A percentile compares a stretch with the other conserved stretches of the same genome.
Conservation (phyloP, 1,140 invertebrate species). For the Theocolax elegans region DNA sequence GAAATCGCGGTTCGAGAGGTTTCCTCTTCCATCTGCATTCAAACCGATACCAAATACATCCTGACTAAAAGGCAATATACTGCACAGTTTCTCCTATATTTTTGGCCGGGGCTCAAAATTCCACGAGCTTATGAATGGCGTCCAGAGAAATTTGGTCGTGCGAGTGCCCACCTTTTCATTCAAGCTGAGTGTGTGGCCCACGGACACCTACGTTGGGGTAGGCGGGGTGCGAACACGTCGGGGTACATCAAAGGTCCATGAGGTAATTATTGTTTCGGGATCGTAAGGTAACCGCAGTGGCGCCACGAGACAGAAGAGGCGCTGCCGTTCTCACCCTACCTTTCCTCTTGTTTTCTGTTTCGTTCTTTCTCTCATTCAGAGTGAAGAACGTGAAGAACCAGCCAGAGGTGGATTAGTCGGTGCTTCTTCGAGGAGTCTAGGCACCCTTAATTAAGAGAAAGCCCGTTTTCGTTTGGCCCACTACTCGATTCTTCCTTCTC, state of each 20-base stretch:
- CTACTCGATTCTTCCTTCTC: slow-evolving; percentile 54
- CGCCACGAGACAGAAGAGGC: slow-evolving; percentile 55
- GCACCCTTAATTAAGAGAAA: slow-evolving; percentile 63
- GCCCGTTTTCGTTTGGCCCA: slow-evolving; percentile 50
- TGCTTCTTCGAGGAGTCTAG: slow-evolving; percentile 1
- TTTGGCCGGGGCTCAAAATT: too few relatives aligned
- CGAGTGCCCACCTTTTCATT: slow-evolving; percentile 33
- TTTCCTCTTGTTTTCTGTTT: slow-evolving; percentile 25
- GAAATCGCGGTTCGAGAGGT: slow-evolving; percentile 5
- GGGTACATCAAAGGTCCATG: slow-evolving; percentile 62
- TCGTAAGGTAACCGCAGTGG: slow-evolving; percentile 51
- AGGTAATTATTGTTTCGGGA: slow-evolving; percentile 66
- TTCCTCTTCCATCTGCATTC: too few relatives aligned
- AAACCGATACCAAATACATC: too few relatives aligned
- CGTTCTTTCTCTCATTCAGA: background rate
- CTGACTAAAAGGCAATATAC: too few relatives aligned
- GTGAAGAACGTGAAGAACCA: too few relatives aligned
- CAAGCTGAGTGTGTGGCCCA: slow-evolving; percentile 44
- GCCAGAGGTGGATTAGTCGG: slow-evolving; percentile 18
- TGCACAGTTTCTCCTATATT: too few relatives aligned
- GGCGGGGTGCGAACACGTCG: slow-evolving; percentile 63
- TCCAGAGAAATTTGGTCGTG: background rate
- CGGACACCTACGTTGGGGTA: slow-evolving; percentile 54
- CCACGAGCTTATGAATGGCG: too few relatives aligned
- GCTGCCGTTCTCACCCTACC: slow-evolving; percentile 58